Evolutionary conservation across 2,113 vertebrate species (phyloP), one percentile per base, ranked within the genome.

Genomic region (Calyptommatus sinebrachiatus): DNA sequence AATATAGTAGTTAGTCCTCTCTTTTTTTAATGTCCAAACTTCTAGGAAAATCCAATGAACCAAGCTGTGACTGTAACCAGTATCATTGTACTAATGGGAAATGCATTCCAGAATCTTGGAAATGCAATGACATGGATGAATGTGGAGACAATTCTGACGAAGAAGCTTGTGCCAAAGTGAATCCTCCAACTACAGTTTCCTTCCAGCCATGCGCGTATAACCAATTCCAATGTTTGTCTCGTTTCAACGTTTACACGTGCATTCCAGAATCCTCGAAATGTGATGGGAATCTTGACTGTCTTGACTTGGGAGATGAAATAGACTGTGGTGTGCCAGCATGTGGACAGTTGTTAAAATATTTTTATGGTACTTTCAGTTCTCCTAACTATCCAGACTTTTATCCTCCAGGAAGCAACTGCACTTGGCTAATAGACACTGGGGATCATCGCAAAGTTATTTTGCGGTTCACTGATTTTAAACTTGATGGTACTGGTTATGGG

Each of bases 321-420:
- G 97, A 98, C 90, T 99, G 98, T 80, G 97, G 97, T 2, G 95
- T 97, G 85, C 97, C 97, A 6, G 96, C 96, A 0, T 99, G 98
- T 72, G 97, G 97, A 2, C 97, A 99, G 73, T 94, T 95, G 91
- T 86, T 99, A 18, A 97, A 96, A 88, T 99, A 99, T 89, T 99
- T 99, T 63, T 99, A 99, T 11, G 98, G 98, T 67, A 97, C 98
- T 82, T 99, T 99, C 91, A 98, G 92, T 91, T 99, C 98, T 77
- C 98, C 98, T 45, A 99, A 99, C 88, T 99, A 99, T 84, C 98
- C 98, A 0, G 98, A 99, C 90, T 99, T 99, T 73, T 99, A 99
- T 85, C 98, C 98, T 24, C 98, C 98, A 1, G 98, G 98, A 6
- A 99, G 97, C 88, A 99, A 99, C 88, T 99, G 98, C 89, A 98